Conservation (phyloP, 2,113 vertebrate species). For the Poeciliopsis retropinna region DNA sequence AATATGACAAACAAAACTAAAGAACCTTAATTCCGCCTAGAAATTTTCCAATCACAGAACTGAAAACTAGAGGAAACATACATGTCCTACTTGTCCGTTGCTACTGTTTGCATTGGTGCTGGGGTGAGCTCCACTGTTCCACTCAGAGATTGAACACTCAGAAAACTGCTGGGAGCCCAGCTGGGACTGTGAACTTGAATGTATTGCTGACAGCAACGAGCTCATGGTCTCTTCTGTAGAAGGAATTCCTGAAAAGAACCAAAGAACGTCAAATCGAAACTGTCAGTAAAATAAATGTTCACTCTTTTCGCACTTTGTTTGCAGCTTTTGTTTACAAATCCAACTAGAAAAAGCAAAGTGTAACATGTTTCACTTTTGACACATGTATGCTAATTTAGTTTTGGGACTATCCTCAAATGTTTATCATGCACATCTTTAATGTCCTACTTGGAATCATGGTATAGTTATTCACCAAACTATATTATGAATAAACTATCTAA, state of each 20-base stretch:
- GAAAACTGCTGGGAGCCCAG: constrained; percentile 79
- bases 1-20: background rate
- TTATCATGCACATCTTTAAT: too few relatives aligned
- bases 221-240: constrained; percentile 84
- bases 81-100: constrained; percentile 84
- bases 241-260: constrained; percentile 79
- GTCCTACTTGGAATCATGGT: background rate
- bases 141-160: constrained; percentile 85
- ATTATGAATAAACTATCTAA: too few relatives aligned
- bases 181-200: constrained; percentile 79
- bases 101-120: constrained; percentile 71
- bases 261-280: constrained; percentile 2
- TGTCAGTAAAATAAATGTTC: background rate
- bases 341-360: background rate
- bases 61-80: constrained; percentile 71
- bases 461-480: background rate
- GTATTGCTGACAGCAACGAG: constrained; percentile 81
- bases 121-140: constrained; percentile 81
- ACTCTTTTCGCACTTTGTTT: background rate
- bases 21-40: background rate
- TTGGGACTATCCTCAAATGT: too few relatives aligned
- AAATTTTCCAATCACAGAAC: background rate
- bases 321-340: background rate
- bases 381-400: background rate
- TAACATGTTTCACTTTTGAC: background rate